Evolutionary conservation across 37 sponge, comb jelly and placozoan species (phyloP), one percentile per base, ranked within the genome.

Genomic region (Chondrosia reniformis): DNA sequence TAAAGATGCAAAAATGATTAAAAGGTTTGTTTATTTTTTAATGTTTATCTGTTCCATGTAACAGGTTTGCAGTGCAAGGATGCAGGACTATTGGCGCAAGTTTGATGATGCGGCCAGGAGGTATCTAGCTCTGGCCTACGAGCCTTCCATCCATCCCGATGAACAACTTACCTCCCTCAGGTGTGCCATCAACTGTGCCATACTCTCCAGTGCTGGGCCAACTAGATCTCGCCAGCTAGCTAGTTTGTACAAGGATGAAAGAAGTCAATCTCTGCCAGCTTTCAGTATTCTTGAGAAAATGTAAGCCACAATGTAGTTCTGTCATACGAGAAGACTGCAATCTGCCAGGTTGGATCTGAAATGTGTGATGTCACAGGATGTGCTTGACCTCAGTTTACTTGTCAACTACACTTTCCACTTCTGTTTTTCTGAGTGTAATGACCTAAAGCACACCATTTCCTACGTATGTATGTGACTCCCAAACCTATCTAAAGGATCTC

Each of bases 21-120:
- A n/a, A n/a, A n/a, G n/a, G n/a, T n/a, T n/a, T n/a, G n/a, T n/a
- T n/a, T 34, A 27, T 45, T 72, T 52, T 75, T 82, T 3, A 55
- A 57, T n/a, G n/a, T n/a, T n/a, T n/a, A n/a, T n/a, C n/a, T 17
- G 76, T 45, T n/a, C n/a, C n/a, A n/a, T n/a, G n/a, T n/a, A n/a
- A 63, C 64, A 93, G 92, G 81, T 89, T 33, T 97, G 98, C 71
- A 87, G 82, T 89, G 98, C 98, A 21, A 73, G 87, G 40, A 80
- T 94, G 90, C 84, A 89, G 17, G 95, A 97, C 76, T 97, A 85
- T 66, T 79, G 92, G 75, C 87, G 93, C 30, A 90, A 90, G 81
- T 98, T 98, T 80, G 82, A 76, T 31, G 93, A 95, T 79, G 96
- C 99, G 42, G 99, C 99, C 25, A 59, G 91, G 19, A 85, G 93